Conservation (phyloP, 2,888 invertebrate genomes). For the Tipula vernalis region DNA sequence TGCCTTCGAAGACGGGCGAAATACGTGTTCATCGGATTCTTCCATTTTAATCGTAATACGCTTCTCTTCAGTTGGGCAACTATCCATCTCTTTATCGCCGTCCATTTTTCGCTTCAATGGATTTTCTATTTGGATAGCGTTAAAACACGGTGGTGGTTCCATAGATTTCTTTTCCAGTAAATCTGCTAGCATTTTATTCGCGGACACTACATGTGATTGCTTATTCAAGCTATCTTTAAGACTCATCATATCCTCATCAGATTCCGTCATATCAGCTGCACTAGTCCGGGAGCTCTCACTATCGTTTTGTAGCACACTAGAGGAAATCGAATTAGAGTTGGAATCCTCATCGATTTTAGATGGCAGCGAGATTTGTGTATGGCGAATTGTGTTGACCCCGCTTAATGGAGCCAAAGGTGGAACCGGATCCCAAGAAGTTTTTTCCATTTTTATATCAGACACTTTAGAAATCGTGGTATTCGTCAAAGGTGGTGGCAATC, state of each 20-base stretch:
- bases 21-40: conserved; percentile 31
- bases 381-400: conserved; percentile 18
- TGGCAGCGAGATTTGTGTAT: neutral
- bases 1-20: conserved; percentile 56
- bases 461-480: conserved; percentile 25
- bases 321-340: conserved; percentile 43
- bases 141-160: conserved; percentile 30
- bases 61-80: conserved; percentile 35
- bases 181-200: conserved; percentile 71
- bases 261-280: conserved; percentile 50
- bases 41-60: conserved; percentile 38
- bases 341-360: conserved; percentile 33
- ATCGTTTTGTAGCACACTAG: conserved; percentile 34
- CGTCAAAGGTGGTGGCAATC: conserved; percentile 18
- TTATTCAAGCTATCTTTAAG: conserved; percentile 37
- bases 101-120: conserved; percentile 20
- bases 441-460: neutral
- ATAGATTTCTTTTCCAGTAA: conserved; percentile 62
- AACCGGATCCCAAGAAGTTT: conserved; percentile 24
- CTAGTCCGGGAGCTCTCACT: conserved; percentile 49
- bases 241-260: conserved; percentile 42
- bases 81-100: conserved; percentile 26
- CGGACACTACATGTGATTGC: conserved; percentile 26
- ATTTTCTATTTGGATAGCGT: neutral
- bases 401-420: conserved; percentile 34